Percentiles rank a stretch among this genome's conserved stretches.
Evolutionary conservation across 2,113 vertebrate genomes (phyloP).

Genomic region (Pelecanoides urinatrix): DNA sequence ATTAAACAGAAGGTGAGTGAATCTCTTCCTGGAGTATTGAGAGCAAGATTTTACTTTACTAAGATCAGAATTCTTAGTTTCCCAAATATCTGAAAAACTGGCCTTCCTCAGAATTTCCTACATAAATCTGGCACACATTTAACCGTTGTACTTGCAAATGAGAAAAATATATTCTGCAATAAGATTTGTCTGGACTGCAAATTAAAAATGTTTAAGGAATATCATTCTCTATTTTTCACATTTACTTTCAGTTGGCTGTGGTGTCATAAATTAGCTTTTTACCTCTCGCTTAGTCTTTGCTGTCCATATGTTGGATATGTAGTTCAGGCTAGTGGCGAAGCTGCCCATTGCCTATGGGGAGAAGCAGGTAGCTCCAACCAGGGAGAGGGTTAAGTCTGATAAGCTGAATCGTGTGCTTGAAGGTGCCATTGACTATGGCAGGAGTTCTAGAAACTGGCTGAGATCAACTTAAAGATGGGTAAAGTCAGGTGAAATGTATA

Average conservation of each 20-base stretch:
- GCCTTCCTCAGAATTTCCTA: neutral
- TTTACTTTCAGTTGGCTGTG: neutral
- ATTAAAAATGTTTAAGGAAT: neutral
- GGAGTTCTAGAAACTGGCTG: neutral
- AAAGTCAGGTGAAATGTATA: neutral
- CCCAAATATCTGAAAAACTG: neutral
- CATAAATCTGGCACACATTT: neutral
- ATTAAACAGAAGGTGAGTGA: neutral
- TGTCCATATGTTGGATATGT: neutral
- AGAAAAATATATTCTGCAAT: neutral
- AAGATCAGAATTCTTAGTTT: neutral
- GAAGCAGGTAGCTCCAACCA: neutral
- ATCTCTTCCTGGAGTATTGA: neutral
- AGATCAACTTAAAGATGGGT: neutral
- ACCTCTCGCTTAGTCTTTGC: neutral
- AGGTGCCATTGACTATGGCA: neutral
- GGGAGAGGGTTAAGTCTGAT: neutral
- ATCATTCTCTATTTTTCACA: neutral
- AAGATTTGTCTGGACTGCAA: neutral
- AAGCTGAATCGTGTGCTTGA: accelerated
- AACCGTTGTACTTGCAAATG: neutral
- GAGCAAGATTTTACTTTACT: neutral
- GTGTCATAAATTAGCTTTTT: neutral
- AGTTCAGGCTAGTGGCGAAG: neutral
- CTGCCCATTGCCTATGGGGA: neutral